Evolutionary conservation across 2,797 vertebrate genomes (phyloP).

Genomic region (Apodemus agrarius): DNA sequence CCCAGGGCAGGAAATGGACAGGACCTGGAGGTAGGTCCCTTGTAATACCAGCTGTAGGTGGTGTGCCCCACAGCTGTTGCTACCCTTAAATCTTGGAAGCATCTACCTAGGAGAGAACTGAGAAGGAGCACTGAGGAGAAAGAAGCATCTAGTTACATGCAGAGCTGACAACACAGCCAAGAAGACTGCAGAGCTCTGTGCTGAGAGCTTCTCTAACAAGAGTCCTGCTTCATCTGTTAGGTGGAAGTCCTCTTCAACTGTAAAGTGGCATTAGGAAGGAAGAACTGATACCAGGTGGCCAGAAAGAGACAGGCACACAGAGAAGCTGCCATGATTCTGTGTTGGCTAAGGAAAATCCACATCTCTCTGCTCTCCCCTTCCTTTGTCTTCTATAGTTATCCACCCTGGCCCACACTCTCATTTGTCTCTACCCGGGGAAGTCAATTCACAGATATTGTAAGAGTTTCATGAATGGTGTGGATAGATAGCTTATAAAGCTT

Average conservation of each 20-base stretch:
- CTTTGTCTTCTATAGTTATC: neutral
- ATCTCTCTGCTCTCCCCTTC: accelerated
- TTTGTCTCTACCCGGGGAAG: neutral
- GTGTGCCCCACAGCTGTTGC: neutral
- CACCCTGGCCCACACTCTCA: neutral
- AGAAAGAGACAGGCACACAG: neutral
- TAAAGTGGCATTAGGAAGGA: neutral
- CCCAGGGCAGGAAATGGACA: neutral
- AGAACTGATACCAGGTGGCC: neutral
- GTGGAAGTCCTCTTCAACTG: neutral
- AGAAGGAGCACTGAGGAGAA: neutral
- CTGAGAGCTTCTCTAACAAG: neutral
- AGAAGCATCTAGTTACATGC: neutral
- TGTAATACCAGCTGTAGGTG: neutral
- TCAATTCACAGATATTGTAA: neutral
- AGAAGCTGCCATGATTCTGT: neutral
- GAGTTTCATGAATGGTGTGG: neutral
- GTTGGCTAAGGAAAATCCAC: neutral
- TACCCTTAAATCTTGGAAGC: neutral
- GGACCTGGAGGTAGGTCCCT: neutral
- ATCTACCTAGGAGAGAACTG: neutral
- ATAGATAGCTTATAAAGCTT: neutral
- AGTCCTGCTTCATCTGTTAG: neutral
- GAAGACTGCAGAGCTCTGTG: neutral
- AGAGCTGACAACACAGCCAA: neutral